Base-by-base conservation (phyloP, 2,113 vertebrate species). In the Varanus salvator region DNA sequence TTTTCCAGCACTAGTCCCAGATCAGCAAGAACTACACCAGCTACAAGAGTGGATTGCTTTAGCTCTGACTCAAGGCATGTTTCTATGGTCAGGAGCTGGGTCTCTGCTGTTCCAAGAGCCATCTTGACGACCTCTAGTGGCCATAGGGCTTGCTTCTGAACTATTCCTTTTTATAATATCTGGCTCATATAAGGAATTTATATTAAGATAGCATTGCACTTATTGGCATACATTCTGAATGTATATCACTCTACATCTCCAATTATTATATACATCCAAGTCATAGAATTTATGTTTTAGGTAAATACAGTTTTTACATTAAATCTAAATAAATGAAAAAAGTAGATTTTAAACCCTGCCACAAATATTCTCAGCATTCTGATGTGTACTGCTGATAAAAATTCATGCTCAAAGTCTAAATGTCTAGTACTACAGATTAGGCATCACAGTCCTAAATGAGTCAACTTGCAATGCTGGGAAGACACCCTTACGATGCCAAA, bases 191-290 rank as follows among this genome's bases (percentile, higher is more conserved):
- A 84, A 60, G 23, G 31, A 91, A 90, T 68, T 3, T 68, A 66
- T 25, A 72, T 85, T 82, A 90, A 29, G 4, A 12, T 57, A 54
- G 5, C 17, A 8, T 81, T 50, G 25, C 17, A 15, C 50, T 66
- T 71, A 34, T 84, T 38, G 27, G 38, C 1, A 38, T 34, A 81
- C 90, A 78, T 80, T 86, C 69, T 86, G 77, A 91, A 92, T 84
- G 91, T 44, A 19, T 48, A 27, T 50, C 23, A 8, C 23, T 25
- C 11, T 60, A 11, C 57, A 60, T 60, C 57, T 60, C 57, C 54
- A 57, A 14, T 14, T 14, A 14, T 60, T 60, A 60, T 60, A 60
- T 15, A 60, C 2, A 14, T 60, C 2, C 15, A 11, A 60, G 57
- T 60, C 57, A 60, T 34, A 60, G 0, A 83, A 14, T 4, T 77